Conservation (phyloP, 30 jellyfish, hydroid and myxozoan species). For the Pelagia noctiluca region DNA sequence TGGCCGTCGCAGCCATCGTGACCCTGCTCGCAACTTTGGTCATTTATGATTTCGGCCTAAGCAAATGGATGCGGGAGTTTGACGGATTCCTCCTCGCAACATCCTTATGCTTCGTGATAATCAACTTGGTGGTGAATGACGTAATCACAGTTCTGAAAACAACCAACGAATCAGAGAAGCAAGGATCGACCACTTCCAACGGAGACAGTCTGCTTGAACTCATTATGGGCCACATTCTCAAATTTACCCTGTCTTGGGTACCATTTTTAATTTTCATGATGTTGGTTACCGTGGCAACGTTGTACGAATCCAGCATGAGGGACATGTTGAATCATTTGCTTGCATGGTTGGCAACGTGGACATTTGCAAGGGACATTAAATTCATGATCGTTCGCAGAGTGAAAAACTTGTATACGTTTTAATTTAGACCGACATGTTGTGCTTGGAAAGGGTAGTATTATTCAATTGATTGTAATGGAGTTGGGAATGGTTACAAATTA, state of each 20-base stretch:
- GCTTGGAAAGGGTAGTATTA: no score
- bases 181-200: not conserved
- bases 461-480: no score
- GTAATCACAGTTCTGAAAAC: not conserved
- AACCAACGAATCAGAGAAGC: not conserved
- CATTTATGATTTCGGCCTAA: not conserved
- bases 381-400: no score
- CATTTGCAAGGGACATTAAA: conserved; percentile 28
- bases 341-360: conserved; percentile 42
- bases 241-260: conserved; percentile 23
- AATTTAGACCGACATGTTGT: no score
- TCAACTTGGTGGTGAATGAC: not conserved
- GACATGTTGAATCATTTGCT: no score
- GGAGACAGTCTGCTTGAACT: conserved; percentile 11
- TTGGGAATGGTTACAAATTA: no score
- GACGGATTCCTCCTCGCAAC: not conserved
- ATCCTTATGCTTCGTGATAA: not conserved
- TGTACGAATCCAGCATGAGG: no score
- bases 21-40: not conserved
- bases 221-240: not conserved
- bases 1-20: not conserved
- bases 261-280: conserved; percentile 33
- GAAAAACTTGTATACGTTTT: no score
- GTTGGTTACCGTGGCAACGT: not conserved
- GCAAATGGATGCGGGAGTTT: not conserved